Evolutionary conservation across 1,140 invertebrate species (phyloP), one percentile per base, ranked within the genome.

Genomic region (Pogonus chalceus): DNA sequence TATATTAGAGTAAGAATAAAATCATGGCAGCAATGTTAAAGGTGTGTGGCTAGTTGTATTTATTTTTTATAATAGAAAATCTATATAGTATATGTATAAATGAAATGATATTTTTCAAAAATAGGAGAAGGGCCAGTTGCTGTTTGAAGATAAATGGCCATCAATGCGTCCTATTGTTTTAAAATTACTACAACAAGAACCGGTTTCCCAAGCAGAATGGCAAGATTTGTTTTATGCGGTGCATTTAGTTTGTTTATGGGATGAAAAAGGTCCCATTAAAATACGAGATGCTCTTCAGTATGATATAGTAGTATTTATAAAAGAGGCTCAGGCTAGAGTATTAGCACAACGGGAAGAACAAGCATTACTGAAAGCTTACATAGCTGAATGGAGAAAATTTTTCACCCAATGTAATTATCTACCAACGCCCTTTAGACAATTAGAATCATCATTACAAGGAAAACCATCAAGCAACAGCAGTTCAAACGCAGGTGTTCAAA

Each of bases 391-490:
- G 95, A 79, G 90, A 37, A 96, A 96, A 65, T 98, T 98, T 76
- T 97, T 97, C 69, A 92, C 92, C 4, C 94, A 98, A 69, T 97
- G 94, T 72, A 88, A 91, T 69, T 98, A 96, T 75, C 75, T 98
- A 61, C 94, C 95, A 2, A 92, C 93, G 57, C 95, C 95, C 10
- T 98, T 98, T 77, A 82, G 85, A 46, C 92, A 94, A 70, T 74
- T 98, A 56, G 94, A 97, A 76, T 82, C 82, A 56, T 83, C 88
- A 91, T 20, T 78, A 69, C 61, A 76, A 51, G 64, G 65, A 16
- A 69, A 66, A 60, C 57, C 63, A 35, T 55, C 61, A 51, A 43
- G 37, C 18, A 16, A 16, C 24, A 49, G 20, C 9, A 18, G 1
- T 31, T 4, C 4, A 4, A 14, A 14, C 4, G 73, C 77, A 22